Evolutionary conservation across 2,797 vertebrate species (phyloP).

Genomic region (Semotilus atromaculatus): DNA sequence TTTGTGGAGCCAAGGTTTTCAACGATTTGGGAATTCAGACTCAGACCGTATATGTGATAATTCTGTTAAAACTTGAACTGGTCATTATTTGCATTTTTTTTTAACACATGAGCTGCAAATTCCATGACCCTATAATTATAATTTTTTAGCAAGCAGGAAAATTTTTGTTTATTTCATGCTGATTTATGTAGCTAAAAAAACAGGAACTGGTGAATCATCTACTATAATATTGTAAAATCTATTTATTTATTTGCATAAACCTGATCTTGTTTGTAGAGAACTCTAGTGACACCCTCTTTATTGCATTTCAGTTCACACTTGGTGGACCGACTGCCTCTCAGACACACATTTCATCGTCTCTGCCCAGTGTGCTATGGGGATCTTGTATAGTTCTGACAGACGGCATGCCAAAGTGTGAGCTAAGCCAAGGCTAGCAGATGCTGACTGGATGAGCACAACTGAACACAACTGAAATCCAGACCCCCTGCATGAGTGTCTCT

Average conservation of each 20-base stretch:
- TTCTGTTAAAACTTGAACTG: background rate
- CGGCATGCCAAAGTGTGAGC: conserved; percentile 40
- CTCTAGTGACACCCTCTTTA: conserved; percentile 41
- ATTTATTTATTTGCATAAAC: background rate
- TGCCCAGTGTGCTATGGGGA: conserved; percentile 47
- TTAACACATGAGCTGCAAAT: background rate
- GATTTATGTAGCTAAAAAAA: background rate
- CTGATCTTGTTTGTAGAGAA: conserved; percentile 19
- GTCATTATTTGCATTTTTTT: background rate
- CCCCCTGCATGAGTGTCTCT: background rate
- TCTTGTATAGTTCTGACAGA: conserved; percentile 38
- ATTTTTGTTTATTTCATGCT: background rate
- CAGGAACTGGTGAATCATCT: too few species aligned
- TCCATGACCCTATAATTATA: background rate
- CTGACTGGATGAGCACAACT: conserved; percentile 37
- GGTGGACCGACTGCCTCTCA: conserved; percentile 46
- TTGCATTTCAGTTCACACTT: conserved; percentile 51
- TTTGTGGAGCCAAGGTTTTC: background rate
- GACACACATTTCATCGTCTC: conserved; percentile 50
- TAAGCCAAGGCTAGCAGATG: conserved; percentile 53
- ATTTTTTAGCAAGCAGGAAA: background rate
- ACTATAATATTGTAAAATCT: background rate
- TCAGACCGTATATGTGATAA: background rate
- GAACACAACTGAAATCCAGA: conserved; percentile 22
- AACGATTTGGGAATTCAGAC: background rate